phyloP scores from a whole-genome alignment of 2,888 invertebrate genomes.

The Eubasilissa splendida region DNA sequence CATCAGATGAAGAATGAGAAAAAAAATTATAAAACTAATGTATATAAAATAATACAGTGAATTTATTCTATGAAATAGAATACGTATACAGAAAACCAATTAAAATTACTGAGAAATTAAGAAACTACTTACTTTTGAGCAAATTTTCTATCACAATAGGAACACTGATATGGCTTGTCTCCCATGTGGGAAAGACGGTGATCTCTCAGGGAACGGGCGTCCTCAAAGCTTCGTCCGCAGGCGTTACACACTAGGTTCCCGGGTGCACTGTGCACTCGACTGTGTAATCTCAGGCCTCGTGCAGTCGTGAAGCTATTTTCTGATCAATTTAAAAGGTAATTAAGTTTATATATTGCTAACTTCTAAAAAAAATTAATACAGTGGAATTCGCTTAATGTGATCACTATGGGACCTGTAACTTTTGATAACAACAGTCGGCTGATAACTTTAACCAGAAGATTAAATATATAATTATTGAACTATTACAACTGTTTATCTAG shows the following conservation, averaged over 20 bases:
- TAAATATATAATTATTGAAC: too few relatives aligned
- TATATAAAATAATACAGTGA: too few relatives aligned
- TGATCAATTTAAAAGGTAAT: not conserved
- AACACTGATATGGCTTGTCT: constrained; percentile 50
- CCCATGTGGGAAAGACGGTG: constrained; percentile 44
- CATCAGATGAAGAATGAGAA: not conserved
- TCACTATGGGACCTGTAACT: not conserved
- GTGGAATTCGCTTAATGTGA: not conserved
- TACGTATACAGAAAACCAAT: too few relatives aligned
- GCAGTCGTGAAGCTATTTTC: constrained; percentile 37
- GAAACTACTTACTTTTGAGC: constrained; percentile 52
- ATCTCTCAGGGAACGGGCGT: constrained; percentile 39
- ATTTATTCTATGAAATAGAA: too few relatives aligned
- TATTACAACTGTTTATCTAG: too few relatives aligned
- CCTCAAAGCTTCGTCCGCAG: constrained; percentile 42
- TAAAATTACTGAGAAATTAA: too few relatives aligned
- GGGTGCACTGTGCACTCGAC: constrained; percentile 11
- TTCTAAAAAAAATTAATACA: not conserved
- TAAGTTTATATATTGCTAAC: too few relatives aligned
- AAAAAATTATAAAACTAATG: too few relatives aligned
- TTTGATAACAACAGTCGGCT: too few relatives aligned
- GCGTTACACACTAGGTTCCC: not conserved
- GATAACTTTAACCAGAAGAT: too few relatives aligned
- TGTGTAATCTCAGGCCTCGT: constrained; percentile 44
- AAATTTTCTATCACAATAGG: constrained; percentile 53